Evolutionary conservation across 2,888 invertebrate species (phyloP).

Genomic region (Polydrusus pterygomalis): DNA sequence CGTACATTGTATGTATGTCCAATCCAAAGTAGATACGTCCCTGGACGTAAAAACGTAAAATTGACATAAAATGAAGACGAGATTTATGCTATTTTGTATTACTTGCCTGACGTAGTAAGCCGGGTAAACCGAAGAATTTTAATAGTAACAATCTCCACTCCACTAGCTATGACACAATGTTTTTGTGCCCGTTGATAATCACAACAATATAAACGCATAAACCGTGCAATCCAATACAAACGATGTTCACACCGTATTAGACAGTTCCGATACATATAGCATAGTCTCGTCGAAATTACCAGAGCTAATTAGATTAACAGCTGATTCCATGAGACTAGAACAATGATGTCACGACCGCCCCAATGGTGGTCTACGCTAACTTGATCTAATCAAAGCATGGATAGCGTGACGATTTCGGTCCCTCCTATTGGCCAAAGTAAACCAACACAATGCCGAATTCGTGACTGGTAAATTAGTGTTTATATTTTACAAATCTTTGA

Average conservation of each 20-base stretch:
- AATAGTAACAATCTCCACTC: no score
- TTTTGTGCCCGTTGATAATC: neutral
- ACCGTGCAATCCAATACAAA: neutral
- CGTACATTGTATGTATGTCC: no score
- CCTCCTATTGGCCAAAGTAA: conserved; percentile 40
- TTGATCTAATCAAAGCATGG: conserved; percentile 40
- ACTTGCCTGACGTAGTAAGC: no score
- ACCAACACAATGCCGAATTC: conserved; percentile 39
- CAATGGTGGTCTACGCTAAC: conserved; percentile 35
- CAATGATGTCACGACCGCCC: conserved; percentile 39
- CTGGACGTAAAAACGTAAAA: no score
- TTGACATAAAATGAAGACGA: no score
- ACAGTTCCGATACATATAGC: conserved; percentile 1
- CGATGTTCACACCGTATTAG: conserved; percentile 24
- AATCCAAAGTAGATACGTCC: no score
- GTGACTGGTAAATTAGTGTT: conserved; percentile 38
- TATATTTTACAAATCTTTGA: conserved; percentile 40
- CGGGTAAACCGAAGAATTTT: no score
- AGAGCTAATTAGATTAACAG: conserved; percentile 35
- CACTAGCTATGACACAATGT: no score
- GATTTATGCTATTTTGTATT: no score
- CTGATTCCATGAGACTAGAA: conserved; percentile 29
- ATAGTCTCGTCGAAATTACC: conserved; percentile 30
- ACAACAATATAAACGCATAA: neutral
- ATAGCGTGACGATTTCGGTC: conserved; percentile 37